Conservation (phyloP, 2,797 vertebrate species). For the Trachurus trachurus region DNA sequence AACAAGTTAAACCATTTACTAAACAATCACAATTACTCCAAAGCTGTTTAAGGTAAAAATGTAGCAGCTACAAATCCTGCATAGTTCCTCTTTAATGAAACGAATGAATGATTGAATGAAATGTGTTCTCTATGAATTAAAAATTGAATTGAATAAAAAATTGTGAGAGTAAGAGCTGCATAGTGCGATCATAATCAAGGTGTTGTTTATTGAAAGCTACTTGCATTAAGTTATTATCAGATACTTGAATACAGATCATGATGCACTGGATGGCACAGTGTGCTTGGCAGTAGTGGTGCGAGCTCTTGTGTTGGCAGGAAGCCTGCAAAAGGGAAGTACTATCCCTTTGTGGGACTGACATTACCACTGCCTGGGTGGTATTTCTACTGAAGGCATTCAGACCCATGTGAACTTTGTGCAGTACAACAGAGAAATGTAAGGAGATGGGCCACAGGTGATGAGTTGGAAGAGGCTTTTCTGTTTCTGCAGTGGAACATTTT, state of each 20-base stretch:
- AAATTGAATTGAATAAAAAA: background rate
- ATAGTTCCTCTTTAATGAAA: too few species aligned
- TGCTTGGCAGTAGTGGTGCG: background rate
- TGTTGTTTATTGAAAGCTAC: background rate
- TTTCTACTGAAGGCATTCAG: background rate
- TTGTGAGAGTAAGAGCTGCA: background rate
- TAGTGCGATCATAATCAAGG: too few species aligned
- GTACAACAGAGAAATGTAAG: background rate
- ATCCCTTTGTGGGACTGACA: background rate
- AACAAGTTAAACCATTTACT: too few species aligned
- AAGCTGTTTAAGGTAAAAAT: too few species aligned
- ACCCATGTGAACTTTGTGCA: background rate
- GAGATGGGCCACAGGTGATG: background rate
- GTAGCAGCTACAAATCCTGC: too few species aligned
- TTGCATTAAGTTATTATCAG: background rate
- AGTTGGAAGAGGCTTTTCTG: background rate
- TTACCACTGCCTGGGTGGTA: slow-evolving; percentile 4
- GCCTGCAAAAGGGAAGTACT: background rate
- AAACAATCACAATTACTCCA: too few species aligned
- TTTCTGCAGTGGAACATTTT: background rate
- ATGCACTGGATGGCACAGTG: background rate
- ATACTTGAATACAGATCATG: background rate
- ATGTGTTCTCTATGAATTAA: background rate
- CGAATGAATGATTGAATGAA: too few species aligned
- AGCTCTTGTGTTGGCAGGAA: background rate